Conservation (phyloP, 2,888 invertebrate species). For the Meiosimyza platycephala region DNA sequence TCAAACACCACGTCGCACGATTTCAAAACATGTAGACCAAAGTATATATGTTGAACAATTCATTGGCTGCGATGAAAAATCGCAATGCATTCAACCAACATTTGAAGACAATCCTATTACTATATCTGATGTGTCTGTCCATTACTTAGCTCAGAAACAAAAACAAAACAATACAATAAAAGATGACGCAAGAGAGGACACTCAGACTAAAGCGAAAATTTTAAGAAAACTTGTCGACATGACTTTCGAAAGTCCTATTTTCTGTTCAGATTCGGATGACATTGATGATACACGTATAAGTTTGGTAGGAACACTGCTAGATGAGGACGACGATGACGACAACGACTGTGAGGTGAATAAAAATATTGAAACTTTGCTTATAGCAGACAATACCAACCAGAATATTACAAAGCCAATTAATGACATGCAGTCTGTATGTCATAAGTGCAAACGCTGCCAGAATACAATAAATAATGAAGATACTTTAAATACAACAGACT, state of each 20-base stretch:
- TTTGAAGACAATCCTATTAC: constrained; percentile 54
- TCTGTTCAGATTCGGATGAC: constrained; percentile 30
- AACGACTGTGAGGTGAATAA: neutral
- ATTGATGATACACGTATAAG: constrained; percentile 51
- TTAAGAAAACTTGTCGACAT: constrained; percentile 35
- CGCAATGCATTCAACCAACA: neutral
- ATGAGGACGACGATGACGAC: constrained; percentile 42
- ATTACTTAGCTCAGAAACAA: constrained; percentile 45
- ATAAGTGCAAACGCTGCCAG: constrained; percentile 51
- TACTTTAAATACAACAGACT: constrained; percentile 36
- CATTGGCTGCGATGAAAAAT: neutral
- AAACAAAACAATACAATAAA: neutral
- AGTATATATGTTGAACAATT: neutral
- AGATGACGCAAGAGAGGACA: neutral
- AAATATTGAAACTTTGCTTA: neutral
- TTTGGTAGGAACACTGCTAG: constrained; percentile 51
- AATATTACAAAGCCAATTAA: neutral
- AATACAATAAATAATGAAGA: constrained; percentile 45
- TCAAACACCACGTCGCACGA: constrained; percentile 22
- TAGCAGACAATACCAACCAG: neutral
- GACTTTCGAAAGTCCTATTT: constrained; percentile 31
- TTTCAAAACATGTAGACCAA: too few relatives aligned
- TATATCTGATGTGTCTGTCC: constrained; percentile 54
- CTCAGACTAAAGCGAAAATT: constrained; percentile 14
- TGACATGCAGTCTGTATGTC: constrained; percentile 42